Evolutionary conservation across 2,888 invertebrate species (phyloP).

Genomic region (Ennomos fuscantarius): DNA sequence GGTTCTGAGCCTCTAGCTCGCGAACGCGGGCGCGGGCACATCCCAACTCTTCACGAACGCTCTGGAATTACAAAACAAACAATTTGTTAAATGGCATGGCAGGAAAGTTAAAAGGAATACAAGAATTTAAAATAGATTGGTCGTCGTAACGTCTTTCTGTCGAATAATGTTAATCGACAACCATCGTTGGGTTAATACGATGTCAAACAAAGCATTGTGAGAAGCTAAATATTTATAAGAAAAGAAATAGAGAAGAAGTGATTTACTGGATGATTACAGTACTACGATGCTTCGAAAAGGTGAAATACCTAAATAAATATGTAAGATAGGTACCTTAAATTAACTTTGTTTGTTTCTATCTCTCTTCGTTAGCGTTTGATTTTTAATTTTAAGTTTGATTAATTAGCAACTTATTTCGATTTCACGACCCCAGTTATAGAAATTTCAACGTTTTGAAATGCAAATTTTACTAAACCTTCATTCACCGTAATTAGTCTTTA

Average conservation of each 20-base stretch:
- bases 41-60: constrained; percentile 91
- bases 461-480: constrained; percentile 33
- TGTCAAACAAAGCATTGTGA: too few species aligned
- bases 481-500: constrained; percentile 27
- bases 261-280: too few species aligned
- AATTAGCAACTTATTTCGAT: constrained; percentile 9
- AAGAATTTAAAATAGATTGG: background rate
- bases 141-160: too few species aligned
- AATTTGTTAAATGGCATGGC: background rate
- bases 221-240: too few species aligned
- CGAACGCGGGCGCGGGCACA: constrained; percentile 90
- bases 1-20: constrained; percentile 92
- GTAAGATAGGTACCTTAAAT: too few species aligned
- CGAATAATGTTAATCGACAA: too few species aligned
- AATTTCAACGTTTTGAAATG: constrained; percentile 29
- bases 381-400: too few species aligned
- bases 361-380: constrained; percentile 1
- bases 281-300: too few species aligned
- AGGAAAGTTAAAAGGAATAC: too few species aligned
- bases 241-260: too few species aligned
- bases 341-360: background rate
- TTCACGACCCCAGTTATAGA: constrained; percentile 5
- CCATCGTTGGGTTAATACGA: background rate
- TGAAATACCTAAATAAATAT: too few species aligned
- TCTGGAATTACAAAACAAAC: constrained; percentile 75